These are phyloP conservation scores for Ameiurus melas DNA, from an alignment of 2,113 vertebrate genomes.

Conservation along the genomic window DNA sequence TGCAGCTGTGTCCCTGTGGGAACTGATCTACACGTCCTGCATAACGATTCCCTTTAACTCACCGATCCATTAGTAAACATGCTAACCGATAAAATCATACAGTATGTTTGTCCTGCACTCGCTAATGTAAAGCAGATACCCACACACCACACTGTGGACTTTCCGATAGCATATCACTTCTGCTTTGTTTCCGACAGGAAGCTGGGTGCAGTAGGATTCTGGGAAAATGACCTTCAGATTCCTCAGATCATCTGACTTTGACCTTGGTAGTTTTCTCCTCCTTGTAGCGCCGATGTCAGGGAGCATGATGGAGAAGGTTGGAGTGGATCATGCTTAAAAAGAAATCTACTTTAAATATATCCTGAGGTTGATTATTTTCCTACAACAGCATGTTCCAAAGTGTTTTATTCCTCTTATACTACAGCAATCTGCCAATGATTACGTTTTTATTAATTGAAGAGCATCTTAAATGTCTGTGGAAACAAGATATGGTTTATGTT, in stretches of 20 bases:
- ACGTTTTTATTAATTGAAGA: too few species aligned
- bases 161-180: constrained; percentile 15
- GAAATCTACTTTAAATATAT: not conserved
- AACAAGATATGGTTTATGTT: too few species aligned
- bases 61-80: not conserved
- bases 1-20: not conserved
- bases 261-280: constrained; percentile 18
- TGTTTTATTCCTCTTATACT: not conserved
- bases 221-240: not conserved
- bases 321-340: not conserved
- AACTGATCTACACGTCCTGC: not conserved
- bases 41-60: not conserved
- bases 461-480: too few species aligned
- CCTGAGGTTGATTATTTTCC: not conserved
- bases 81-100: not conserved
- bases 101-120: not conserved
- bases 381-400: not conserved
- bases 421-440: not conserved
- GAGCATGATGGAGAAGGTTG: not conserved
- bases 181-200: constrained; percentile 9
- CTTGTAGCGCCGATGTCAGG: not conserved
- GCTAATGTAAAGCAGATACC: not conserved
- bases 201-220: not conserved
- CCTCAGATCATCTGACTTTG: constrained; percentile 29
- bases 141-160: not conserved